A percentile compares a stretch with the other conserved stretches of the same genome.
These are phyloP conservation scores for Lepidurus couesii DNA, from an alignment of 1,140 invertebrate genomes.

Conservation along the genomic window DNA sequence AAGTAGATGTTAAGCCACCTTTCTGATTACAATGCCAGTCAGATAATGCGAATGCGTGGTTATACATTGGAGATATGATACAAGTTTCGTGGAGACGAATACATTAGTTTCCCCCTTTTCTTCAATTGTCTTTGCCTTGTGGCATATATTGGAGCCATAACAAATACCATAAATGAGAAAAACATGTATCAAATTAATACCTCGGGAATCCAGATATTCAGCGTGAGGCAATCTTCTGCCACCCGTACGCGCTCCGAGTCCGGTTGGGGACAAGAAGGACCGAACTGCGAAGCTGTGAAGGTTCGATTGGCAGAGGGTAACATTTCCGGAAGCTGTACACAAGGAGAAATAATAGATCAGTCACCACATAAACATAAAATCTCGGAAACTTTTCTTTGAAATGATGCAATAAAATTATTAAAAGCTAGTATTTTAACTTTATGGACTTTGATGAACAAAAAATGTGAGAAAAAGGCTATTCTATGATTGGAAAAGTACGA, in stretches of 20 bases:
- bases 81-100: background rate
- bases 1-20: background rate
- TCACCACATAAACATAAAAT: background rate
- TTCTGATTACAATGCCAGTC: background rate
- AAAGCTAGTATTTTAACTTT: too few species aligned
- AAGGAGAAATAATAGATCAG: conserved; percentile 27
- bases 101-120: background rate
- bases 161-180: conserved; percentile 16
- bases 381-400: background rate
- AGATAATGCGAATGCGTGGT: background rate
- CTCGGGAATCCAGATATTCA: conserved; percentile 54
- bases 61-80: background rate
- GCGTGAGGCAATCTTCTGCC: conserved; percentile 51
- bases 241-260: conserved; percentile 35
- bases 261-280: conserved; percentile 50
- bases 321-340: conserved; percentile 45
- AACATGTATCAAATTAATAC: conserved; percentile 39
- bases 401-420: too few species aligned
- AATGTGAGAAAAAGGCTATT: too few species aligned
- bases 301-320: conserved; percentile 49
- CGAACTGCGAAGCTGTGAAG: conserved; percentile 46
- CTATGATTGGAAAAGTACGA: background rate
- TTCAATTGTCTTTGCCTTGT: conserved; percentile 35
- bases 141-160: background rate
- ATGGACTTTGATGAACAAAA: too few species aligned